phyloP scores from a whole-genome alignment of 2,888 invertebrate species.

The Nesidiocoris tenuis region DNA sequence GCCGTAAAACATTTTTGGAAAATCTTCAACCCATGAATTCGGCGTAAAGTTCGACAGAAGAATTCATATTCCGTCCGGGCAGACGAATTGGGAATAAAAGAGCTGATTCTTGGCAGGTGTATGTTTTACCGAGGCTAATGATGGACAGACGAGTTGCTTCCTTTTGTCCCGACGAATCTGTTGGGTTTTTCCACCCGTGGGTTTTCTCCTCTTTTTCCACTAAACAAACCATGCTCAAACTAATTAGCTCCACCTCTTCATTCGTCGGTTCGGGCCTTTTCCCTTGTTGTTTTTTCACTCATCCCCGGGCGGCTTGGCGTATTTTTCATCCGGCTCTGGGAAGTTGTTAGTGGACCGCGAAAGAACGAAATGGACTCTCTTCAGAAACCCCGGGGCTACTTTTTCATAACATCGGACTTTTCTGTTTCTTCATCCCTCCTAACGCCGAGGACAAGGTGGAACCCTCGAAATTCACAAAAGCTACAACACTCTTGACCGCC shows the following conservation, averaged over 20 bases:
- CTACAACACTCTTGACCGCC: conserved; percentile 13
- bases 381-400: not conserved
- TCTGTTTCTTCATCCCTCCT: not conserved
- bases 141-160: conserved; percentile 2
- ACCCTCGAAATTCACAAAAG: not conserved
- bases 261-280: not conserved
- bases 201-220: not conserved
- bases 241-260: conserved; percentile 17
- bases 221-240: conserved; percentile 15
- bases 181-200: not conserved
- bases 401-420: not conserved
- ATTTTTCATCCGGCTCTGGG: not conserved
- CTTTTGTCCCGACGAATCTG: conserved; percentile 19
- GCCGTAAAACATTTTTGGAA: too few species aligned
- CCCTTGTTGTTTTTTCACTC: not conserved
- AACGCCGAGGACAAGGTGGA: not conserved
- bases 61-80: not conserved
- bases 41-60: too few species aligned
- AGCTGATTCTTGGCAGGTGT: conserved; percentile 21
- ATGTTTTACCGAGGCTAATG: conserved; percentile 13
- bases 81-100: conserved; percentile 10
- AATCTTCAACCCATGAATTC: too few species aligned
- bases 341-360: not conserved
- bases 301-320: not conserved
- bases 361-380: not conserved